Evolutionary conservation across 30 jellyfish, hydroid and myxozoan genomes (phyloP).

Genomic region (Hydractinia echinata): DNA sequence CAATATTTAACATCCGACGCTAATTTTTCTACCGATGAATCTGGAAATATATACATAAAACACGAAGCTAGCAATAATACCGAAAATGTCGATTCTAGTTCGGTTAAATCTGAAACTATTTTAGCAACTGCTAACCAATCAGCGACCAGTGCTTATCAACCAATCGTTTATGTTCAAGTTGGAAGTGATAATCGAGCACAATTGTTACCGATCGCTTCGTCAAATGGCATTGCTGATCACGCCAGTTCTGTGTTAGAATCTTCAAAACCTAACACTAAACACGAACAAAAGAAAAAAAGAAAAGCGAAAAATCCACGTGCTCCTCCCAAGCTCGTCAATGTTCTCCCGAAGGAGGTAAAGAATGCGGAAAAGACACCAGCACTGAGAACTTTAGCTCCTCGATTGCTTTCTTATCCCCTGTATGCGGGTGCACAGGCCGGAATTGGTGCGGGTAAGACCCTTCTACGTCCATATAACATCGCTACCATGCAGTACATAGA

Average conservation of each 20-base stretch:
- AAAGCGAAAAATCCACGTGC: neutral
- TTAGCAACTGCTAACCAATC: neutral
- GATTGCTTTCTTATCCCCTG: slow-evolving; percentile 23
- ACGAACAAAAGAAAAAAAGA: slow-evolving; percentile 5
- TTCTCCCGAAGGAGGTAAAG: neutral
- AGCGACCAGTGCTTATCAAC: slow-evolving; percentile 7
- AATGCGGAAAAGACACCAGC: neutral
- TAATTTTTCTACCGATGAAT: neutral
- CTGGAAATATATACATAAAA: slow-evolving; percentile 18
- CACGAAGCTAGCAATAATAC: slow-evolving; percentile 15
- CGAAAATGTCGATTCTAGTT: neutral
- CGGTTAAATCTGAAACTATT: slow-evolving; percentile 8
- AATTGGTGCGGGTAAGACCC: slow-evolving; percentile 15
- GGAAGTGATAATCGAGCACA: slow-evolving; percentile 9
- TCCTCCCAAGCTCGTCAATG: neutral
- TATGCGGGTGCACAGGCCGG: slow-evolving; percentile 33
- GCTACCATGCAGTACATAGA: slow-evolving; percentile 21
- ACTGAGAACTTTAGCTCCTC: slow-evolving; percentile 33
- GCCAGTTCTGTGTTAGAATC: neutral
- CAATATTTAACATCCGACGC: neutral
- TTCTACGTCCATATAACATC: neutral
- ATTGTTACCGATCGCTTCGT: slow-evolving; percentile 6
- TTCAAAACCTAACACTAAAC: neutral
- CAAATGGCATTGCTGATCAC: neutral
- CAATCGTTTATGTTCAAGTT: slow-evolving; percentile 26